These are phyloP conservation scores for Tetranychus cinnabarinus DNA, from an alignment of 1,140 invertebrate species.

Conservation along the genomic window DNA sequence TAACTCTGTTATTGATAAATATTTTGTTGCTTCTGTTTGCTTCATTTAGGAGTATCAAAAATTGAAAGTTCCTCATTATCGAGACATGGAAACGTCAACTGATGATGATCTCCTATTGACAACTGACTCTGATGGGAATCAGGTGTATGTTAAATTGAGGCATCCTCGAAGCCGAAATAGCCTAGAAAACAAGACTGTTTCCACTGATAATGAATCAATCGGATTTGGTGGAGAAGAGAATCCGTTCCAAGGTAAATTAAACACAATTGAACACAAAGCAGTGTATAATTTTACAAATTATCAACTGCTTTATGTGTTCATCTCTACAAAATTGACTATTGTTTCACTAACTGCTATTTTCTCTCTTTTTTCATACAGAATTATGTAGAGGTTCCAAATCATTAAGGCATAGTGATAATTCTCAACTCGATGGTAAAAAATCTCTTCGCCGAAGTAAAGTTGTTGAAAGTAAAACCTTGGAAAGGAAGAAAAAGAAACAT, in stretches of 20 bases:
- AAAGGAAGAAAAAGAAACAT: neutral
- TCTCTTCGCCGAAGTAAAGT: neutral
- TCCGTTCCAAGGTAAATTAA: slow-evolving; percentile 52
- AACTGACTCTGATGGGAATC: slow-evolving; percentile 5
- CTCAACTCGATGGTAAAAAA: neutral
- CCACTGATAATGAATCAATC: slow-evolving; percentile 33
- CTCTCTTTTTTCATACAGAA: slow-evolving; percentile 3
- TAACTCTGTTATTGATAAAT: too few relatives aligned
- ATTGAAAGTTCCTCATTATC: neutral
- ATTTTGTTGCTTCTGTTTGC: too few relatives aligned
- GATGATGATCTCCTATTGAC: slow-evolving; percentile 15
- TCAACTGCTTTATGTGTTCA: too few relatives aligned
- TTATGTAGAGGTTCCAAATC: slow-evolving; percentile 10
- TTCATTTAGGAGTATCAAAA: neutral
- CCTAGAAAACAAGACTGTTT: slow-evolving; percentile 29
- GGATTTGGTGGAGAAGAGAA: slow-evolving; percentile 63
- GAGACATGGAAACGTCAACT: slow-evolving; percentile 22
- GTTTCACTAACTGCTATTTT: neutral
- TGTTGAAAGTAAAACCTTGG: neutral
- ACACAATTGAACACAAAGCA: neutral
- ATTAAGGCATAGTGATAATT: neutral
- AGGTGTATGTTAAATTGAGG: slow-evolving; percentile 7
- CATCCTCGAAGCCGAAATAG: neutral
- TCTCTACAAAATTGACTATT: too few relatives aligned
- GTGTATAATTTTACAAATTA: neutral